Evolutionary conservation across 2,113 vertebrate genomes (phyloP).

Genomic region (Prochilodus magdalenae): DNA sequence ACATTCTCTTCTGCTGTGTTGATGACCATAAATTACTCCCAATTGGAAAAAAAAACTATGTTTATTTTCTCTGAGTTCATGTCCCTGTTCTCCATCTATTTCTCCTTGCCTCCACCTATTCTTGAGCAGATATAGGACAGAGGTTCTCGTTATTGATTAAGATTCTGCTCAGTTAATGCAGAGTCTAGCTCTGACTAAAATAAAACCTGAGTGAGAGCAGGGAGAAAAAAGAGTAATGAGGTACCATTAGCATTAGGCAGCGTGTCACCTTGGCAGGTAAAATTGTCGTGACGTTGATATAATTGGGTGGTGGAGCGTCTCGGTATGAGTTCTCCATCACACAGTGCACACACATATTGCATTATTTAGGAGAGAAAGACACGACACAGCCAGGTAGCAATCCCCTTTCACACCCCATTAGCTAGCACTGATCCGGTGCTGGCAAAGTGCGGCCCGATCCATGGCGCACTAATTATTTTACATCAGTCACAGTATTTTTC

Average conservation of each 20-base stretch:
- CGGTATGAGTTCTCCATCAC: conserved; percentile 47
- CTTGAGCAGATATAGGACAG: conserved; percentile 14
- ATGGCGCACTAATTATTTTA: conserved; percentile 58
- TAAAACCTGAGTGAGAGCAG: neutral
- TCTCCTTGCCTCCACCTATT: neutral
- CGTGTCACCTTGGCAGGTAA: conserved; percentile 56
- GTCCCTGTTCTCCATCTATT: neutral
- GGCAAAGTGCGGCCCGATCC: conserved; percentile 36
- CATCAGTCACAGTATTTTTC: conserved; percentile 57
- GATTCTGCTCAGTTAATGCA: conserved; percentile 25
- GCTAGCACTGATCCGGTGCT: conserved; percentile 44
- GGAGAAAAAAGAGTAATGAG: conserved; percentile 46
- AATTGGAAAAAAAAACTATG: neutral
- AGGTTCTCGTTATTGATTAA: conserved; percentile 36
- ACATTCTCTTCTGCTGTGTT: neutral
- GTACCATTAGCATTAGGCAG: conserved; percentile 53
- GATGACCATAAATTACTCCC: neutral
- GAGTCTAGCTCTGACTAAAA: conserved; percentile 16
- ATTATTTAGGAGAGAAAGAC: conserved; percentile 59
- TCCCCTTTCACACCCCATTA: conserved; percentile 62
- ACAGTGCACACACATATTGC: conserved; percentile 45
- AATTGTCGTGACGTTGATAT: conserved; percentile 51
- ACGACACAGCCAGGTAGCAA: conserved; percentile 55
- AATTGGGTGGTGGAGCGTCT: conserved; percentile 52
- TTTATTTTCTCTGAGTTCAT: neutral